Evolutionary conservation across 2,888 invertebrate genomes (phyloP), one percentile per base, ranked within the genome.

Genomic region (Mesorhabditis belari): DNA sequence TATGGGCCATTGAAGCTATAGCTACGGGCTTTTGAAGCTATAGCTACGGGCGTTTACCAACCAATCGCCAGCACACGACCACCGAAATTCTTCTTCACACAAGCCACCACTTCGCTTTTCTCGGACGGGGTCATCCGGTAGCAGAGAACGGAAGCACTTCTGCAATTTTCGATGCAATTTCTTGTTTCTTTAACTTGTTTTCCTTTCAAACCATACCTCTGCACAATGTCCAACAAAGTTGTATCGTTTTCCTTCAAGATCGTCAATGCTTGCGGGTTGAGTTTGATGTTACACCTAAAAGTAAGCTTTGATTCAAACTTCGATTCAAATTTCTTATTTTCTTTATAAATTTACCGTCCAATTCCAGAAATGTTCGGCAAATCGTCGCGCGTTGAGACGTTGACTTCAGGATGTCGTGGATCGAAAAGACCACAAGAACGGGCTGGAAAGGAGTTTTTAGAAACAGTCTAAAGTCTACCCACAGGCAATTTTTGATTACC

Each of bases 51-150:
- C n/a, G n/a, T n/a, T n/a, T n/a, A n/a, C n/a, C 25, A 53, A 52
- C 59, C 25, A 25, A 26, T 27, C 12, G 44, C 44, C 44, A 35
- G 44, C 17, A 28, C n/a, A 4, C 25, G 49, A 25, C 21, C 58
- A 27, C n/a, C 4, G 19, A 49, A 17, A 17, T 49, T 58, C 50
- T 17, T 25, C 58, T 49, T 17, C 51, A 26, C 51, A 9, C 49
- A 19, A 26, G 19, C n/a, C 6, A 35, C 24, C 19, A 19, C 59
- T 54, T 53, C 25, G 28, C 27, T 27, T 58, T 80, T 95, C 84
- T 95, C 94, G 68, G 92, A 85, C 0, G 92, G 91, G 0, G 91
- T 90, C 56, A 92, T 90, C 59, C 95, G 87, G 82, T 93, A 94
- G 81, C 93, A 94, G 25, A 95, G 85, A 57, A 95, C 94, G 60